A percentile compares a stretch with the other conserved stretches of the same genome.
Evolutionary conservation across 1,140 invertebrate species (phyloP).

Genomic region (Melanaphis sacchari): DNA sequence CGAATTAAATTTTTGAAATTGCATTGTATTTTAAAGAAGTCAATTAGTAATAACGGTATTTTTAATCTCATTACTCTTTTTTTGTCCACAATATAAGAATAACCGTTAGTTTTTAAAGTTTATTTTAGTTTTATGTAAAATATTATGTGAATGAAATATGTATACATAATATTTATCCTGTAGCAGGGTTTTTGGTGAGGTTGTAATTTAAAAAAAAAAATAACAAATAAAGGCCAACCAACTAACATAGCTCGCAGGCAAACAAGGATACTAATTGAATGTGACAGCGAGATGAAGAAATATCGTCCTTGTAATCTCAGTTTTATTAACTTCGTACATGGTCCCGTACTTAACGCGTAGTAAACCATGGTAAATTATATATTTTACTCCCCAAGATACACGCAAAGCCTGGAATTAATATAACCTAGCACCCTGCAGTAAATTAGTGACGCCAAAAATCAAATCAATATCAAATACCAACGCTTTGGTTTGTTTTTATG

Average conservation of each 20-base stretch:
- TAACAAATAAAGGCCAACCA: slow-evolving; percentile 27
- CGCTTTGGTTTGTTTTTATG: neutral
- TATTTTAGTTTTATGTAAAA: neutral
- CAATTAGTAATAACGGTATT: neutral
- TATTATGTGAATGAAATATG: neutral
- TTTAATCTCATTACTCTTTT: neutral
- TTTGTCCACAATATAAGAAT: neutral
- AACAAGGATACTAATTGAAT: slow-evolving; percentile 55
- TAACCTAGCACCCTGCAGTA: neutral
- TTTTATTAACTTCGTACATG: slow-evolving; percentile 55
- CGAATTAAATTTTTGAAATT: neutral
- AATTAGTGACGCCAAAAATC: slow-evolving; percentile 12
- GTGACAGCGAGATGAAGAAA: slow-evolving; percentile 52
- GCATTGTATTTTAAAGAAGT: neutral
- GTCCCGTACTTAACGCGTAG: slow-evolving; percentile 22
- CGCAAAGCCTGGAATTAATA: slow-evolving; percentile 2
- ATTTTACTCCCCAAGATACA: slow-evolving; percentile 25
- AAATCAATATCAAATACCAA: neutral
- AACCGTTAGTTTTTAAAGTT: neutral
- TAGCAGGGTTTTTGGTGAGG: neutral
- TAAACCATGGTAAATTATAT: slow-evolving; percentile 44
- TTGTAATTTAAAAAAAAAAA: slow-evolving; percentile 27
- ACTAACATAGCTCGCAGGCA: neutral
- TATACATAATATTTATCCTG: neutral
- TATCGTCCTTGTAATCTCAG: slow-evolving; percentile 53